phyloP scores from a whole-genome alignment of 2,797 vertebrate genomes.

The Danio kyathit region DNA sequence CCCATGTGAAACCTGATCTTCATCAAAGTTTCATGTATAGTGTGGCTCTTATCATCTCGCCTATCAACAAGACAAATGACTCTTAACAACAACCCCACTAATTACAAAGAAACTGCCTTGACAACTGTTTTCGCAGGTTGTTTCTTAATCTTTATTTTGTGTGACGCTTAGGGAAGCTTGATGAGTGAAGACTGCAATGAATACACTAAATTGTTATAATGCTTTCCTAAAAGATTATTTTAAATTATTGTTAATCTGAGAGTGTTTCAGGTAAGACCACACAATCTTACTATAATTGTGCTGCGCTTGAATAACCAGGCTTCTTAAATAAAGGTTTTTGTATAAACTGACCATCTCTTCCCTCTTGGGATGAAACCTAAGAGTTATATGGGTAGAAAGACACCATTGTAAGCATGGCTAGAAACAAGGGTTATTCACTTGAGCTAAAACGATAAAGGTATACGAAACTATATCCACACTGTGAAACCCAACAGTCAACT shows the following conservation, averaged over 20 bases:
- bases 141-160: conserved; percentile 6
- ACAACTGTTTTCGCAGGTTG: conserved; percentile 53
- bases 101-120: conserved; percentile 53
- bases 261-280: background rate
- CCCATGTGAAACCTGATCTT: conserved; percentile 56
- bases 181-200: background rate
- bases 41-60: conserved; percentile 43
- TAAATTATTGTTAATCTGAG: background rate
- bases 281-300: background rate
- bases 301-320: conserved; percentile 16
- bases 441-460: background rate
- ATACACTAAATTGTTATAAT: background rate
- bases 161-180: conserved; percentile 33
- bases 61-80: conserved; percentile 48
- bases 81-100: conserved; percentile 41
- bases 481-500: too few relatives aligned
- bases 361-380: conserved; percentile 35
- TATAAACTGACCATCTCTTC: conserved; percentile 10
- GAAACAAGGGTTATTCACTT: background rate
- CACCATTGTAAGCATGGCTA: conserved; percentile 35
- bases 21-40: conserved; percentile 59
- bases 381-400: conserved; percentile 40
- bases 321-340: conserved; percentile 24
- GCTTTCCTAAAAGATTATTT: background rate
- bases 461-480: background rate